phyloP scores from a whole-genome alignment of 2,888 invertebrate species.

The Philereme transversata region DNA sequence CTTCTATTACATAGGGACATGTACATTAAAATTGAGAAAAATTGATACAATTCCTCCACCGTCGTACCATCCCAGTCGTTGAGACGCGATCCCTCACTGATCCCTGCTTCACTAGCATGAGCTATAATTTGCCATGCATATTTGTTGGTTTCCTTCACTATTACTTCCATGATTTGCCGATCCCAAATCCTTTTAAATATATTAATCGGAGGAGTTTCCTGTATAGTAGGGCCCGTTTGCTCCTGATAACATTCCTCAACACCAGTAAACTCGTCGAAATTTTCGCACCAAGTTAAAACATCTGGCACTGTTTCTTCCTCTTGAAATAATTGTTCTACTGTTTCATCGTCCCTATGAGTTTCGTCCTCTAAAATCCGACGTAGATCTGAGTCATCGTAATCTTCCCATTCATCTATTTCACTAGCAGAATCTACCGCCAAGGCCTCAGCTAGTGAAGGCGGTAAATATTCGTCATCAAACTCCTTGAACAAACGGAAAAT shows the following conservation, averaged over 20 bases:
- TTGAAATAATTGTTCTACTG: too few species aligned
- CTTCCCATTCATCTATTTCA: too few species aligned
- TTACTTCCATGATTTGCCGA: conserved; percentile 23
- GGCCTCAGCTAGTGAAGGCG: too few species aligned
- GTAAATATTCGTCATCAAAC: too few species aligned
- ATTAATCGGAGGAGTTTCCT: conserved; percentile 27
- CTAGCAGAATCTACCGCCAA: too few species aligned
- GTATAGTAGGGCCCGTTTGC: conserved; percentile 24
- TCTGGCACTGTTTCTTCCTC: too few species aligned
- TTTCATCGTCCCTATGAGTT: too few species aligned
- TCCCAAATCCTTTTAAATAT: conserved; percentile 30
- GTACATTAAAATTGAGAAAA: conserved; percentile 27
- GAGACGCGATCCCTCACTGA: conserved; percentile 20
- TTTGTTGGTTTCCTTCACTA: conserved; percentile 26
- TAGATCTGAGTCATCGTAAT: too few species aligned
- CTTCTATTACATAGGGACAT: conserved; percentile 29
- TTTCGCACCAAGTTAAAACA: conserved; percentile 7
- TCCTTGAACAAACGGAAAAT: too few species aligned
- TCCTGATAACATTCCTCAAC: conserved; percentile 26
- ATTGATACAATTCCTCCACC: conserved; percentile 26
- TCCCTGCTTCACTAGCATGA: conserved; percentile 19
- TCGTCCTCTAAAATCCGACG: too few species aligned
- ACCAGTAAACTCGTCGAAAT: conserved; percentile 19
- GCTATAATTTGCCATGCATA: conserved; percentile 30
- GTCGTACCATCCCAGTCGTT: conserved; percentile 29